Percentiles rank a stretch among this genome's conserved stretches.
phyloP scores from a whole-genome alignment of 2,113 vertebrate genomes.

The Prunella himalayana region DNA sequence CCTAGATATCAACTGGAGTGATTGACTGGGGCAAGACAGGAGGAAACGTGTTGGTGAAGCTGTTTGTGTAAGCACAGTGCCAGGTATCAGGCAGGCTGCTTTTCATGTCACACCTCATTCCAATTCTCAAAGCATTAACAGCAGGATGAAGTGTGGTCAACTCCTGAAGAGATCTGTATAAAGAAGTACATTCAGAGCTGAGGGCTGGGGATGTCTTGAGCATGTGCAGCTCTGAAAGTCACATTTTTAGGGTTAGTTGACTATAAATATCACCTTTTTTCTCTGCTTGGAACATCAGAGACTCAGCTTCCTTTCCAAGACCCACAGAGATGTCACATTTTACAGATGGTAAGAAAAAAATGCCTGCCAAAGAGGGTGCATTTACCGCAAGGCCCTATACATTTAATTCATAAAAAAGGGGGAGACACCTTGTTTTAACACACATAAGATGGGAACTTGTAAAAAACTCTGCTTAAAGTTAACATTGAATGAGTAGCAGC shows the following conservation, averaged over 20 bases:
- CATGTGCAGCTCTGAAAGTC: neutral
- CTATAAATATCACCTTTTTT: conserved; percentile 23
- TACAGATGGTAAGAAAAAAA: neutral
- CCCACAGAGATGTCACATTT: neutral
- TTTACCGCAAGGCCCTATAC: neutral
- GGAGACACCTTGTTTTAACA: neutral
- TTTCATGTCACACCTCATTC: neutral
- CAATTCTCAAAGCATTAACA: neutral
- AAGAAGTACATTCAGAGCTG: neutral
- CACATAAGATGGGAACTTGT: neutral
- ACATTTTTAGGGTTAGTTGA: neutral
- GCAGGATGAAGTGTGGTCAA: neutral
- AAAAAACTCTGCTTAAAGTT: neutral
- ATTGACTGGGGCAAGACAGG: neutral
- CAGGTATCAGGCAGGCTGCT: neutral
- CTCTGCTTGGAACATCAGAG: neutral
- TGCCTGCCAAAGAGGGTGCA: neutral
- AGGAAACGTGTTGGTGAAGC: neutral
- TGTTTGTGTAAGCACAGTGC: neutral
- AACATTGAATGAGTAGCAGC: neutral
- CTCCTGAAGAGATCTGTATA: neutral
- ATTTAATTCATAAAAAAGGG: neutral
- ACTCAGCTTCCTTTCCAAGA: neutral
- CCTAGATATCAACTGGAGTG: neutral
- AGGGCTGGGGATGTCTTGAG: neutral